These are phyloP conservation scores for Sebastes aleutianus DNA, from an alignment of 2,797 vertebrate species.

Conservation along the genomic window DNA sequence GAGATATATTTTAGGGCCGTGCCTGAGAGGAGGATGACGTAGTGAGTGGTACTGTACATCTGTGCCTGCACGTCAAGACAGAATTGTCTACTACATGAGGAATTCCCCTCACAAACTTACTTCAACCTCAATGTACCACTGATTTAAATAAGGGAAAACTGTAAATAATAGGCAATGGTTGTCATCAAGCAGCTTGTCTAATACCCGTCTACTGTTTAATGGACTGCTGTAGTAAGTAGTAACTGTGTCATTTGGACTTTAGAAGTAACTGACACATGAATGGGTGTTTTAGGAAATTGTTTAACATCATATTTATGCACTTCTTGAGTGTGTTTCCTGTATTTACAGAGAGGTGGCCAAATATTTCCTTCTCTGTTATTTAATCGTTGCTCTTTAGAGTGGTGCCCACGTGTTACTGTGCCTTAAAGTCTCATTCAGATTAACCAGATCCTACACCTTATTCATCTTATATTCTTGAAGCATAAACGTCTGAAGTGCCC, in stretches of 20 bases:
- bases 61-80: conserved; percentile 21
- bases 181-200: conserved; percentile 37
- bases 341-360: conserved; percentile 5
- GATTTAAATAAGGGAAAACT: conserved; percentile 51
- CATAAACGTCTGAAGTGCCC: conserved; percentile 5
- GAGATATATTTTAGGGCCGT: conserved; percentile 2
- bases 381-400: not conserved
- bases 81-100: conserved; percentile 1
- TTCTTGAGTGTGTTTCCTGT: conserved; percentile 11
- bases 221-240: conserved; percentile 47
- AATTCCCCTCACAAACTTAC: conserved; percentile 17
- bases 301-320: conserved; percentile 37
- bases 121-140: conserved; percentile 39
- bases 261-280: conserved; percentile 28
- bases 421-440: conserved; percentile 26
- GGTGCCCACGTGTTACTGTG: conserved; percentile 1
- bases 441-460: not conserved
- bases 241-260: conserved; percentile 31
- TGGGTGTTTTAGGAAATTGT: conserved; percentile 25
- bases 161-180: conserved; percentile 33
- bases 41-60: conserved; percentile 15
- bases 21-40: conserved; percentile 15
- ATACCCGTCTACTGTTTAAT: conserved; percentile 44
- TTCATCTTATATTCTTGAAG: conserved; percentile 3
- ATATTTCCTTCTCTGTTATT: conserved; percentile 11